Base-by-base conservation (phyloP, 2,888 invertebrate genomes). In the Stenotaenia linearis region DNA sequence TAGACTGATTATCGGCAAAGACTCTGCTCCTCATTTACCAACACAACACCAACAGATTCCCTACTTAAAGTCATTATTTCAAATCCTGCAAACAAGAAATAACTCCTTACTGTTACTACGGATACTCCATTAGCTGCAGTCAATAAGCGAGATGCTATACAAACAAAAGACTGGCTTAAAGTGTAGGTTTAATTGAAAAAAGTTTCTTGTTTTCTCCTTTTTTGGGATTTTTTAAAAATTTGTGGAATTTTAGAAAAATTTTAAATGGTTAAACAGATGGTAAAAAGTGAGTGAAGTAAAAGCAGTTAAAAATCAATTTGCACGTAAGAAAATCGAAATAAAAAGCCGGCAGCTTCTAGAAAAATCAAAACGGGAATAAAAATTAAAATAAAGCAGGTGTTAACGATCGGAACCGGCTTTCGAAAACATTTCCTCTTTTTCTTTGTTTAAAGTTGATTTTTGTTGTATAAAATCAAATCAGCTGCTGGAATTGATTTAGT, bases 1-100 rank as follows among this genome's bases (percentile, higher is more conserved):
- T 69, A 69, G 69, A 69, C 69, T 69, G 69, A 69, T 69, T 69
- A 69, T 69, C 69, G 69, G 69, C 69, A 69, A 69, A 69, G 69
- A 50, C 50, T 69, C 69, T 69, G 69, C 69, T 69, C 69, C 69
- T 69, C 69, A 69, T 69, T 69, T 69, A 69, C 69, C 69, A 69
- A 69, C 69, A 69, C 69, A 69, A 69, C 69, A 69, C 69, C 69
- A 69, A 69, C 69, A 1, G 69, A 69, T 69, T 69, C 69, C 69
- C 69, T 69, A 69, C 69, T 69, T 69, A 69, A 69, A 69, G 69
- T 69, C 69, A 69, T 69, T 69, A 69, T 69, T 69, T 69, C 69
- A 69, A 69, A 69, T 69, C 69, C 69, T 69, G 3, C 28, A 69
- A 69, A 69, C 69, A 69, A 69, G 69, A 69, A 69, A 69, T 69